Percentiles rank a stretch among this genome's conserved stretches.
phyloP scores from a whole-genome alignment of 2,113 vertebrate species.

The Merops nubicus region DNA sequence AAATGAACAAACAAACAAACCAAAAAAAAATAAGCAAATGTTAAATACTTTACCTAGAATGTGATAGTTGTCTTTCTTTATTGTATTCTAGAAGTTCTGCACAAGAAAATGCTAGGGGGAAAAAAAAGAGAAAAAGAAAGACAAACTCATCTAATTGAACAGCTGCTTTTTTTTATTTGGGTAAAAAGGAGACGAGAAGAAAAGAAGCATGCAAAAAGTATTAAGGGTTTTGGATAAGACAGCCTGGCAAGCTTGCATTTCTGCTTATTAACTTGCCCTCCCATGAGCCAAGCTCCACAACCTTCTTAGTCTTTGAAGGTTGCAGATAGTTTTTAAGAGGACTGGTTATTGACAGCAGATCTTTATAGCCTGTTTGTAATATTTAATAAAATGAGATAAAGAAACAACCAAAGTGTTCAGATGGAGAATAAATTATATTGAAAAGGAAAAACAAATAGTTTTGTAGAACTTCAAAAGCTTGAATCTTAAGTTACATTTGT shows the following conservation, averaged over 20 bases:
- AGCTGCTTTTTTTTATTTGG: background rate
- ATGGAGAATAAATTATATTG: background rate
- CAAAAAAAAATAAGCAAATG: background rate
- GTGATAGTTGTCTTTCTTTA: background rate
- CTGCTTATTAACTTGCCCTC: constrained; percentile 20
- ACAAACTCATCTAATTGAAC: background rate
- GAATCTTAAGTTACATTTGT: background rate
- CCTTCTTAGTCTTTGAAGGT: constrained; percentile 28
- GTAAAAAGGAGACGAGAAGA: background rate
- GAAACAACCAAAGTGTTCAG: background rate
- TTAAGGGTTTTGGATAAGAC: background rate
- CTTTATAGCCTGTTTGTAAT: background rate
- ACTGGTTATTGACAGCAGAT: background rate
- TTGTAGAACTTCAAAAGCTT: background rate
- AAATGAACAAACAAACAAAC: too few relatives aligned
- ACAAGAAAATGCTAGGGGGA: background rate
- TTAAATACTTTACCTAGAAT: background rate
- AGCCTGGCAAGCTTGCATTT: constrained; percentile 5
- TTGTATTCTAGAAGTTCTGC: background rate
- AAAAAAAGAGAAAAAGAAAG: background rate
- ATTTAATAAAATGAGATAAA: background rate
- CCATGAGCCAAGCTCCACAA: background rate
- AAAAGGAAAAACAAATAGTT: background rate
- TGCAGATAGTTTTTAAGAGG: background rate
- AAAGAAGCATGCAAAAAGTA: constrained; percentile 30